Percentiles rank a stretch among this genome's conserved stretches.
Conservation (phyloP, 1,140 invertebrate genomes). For the Ceratitis capitata region DNA sequence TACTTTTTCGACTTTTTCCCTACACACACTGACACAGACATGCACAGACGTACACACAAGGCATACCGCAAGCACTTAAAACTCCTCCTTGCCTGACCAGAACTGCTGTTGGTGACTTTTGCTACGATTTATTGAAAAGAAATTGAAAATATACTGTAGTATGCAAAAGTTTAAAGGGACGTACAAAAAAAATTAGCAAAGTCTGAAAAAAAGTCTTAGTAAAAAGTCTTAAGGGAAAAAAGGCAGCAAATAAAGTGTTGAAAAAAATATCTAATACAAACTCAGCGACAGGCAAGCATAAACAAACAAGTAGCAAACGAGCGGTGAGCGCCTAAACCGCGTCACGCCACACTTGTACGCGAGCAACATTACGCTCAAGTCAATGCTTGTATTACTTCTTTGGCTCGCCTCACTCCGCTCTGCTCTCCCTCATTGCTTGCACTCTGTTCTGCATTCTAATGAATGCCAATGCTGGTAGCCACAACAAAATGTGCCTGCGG, state of each 20-base stretch:
- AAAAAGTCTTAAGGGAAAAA: not conserved
- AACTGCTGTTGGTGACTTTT: not conserved
- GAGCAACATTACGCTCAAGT: not conserved
- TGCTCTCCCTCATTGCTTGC: not conserved
- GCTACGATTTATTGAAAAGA: constrained; percentile 7
- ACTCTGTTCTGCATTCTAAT: constrained; percentile 17
- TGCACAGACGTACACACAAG: not conserved
- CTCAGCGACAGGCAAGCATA: no score
- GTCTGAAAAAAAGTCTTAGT: not conserved
- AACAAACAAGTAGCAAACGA: not conserved
- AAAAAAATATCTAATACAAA: no score
- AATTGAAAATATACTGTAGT: not conserved
- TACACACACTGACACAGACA: not conserved
- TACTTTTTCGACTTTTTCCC: not conserved
- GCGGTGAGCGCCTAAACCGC: not conserved
- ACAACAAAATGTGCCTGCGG: constrained; percentile 6
- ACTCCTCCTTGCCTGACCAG: not conserved
- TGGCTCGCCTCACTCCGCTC: not conserved
- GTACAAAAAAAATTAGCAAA: not conserved
- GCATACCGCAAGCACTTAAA: not conserved
- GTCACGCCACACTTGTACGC: not conserved
- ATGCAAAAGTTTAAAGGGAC: not conserved
- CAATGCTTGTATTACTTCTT: not conserved
- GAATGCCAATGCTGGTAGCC: constrained; percentile 3
- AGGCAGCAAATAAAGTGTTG: not conserved